Conservation (phyloP, 2,888 invertebrate genomes). For the Callosobruchus maculatus region DNA sequence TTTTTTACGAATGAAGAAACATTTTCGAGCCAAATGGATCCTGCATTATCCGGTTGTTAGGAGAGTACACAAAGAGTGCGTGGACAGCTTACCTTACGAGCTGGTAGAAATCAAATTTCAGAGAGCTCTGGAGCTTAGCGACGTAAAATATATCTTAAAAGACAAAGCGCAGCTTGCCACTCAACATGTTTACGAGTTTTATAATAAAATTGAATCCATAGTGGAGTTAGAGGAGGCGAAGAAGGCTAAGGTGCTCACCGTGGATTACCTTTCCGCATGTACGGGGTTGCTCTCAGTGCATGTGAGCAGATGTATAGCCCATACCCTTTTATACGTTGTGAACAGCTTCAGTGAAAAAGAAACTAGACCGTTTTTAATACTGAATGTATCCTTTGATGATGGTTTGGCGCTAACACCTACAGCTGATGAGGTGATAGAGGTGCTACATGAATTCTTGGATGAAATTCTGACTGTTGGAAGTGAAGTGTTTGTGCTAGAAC, state of each 20-base stretch:
- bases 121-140: slow-evolving; percentile 21
- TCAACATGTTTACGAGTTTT: slow-evolving; percentile 27
- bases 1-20: slow-evolving; percentile 57
- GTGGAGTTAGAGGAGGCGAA: slow-evolving; percentile 15
- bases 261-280: slow-evolving; percentile 27
- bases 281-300: slow-evolving; percentile 55
- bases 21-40: slow-evolving; percentile 56
- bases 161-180: slow-evolving; percentile 26
- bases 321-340: slow-evolving; percentile 62
- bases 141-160: slow-evolving; percentile 25
- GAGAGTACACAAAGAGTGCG: slow-evolving; percentile 54
- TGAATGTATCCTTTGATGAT: slow-evolving; percentile 55
- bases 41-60: slow-evolving; percentile 62
- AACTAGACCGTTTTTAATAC: slow-evolving; percentile 36
- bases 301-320: slow-evolving; percentile 64
- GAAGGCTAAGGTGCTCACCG: not conserved
- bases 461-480: slow-evolving; percentile 23
- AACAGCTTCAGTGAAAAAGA: slow-evolving; percentile 52
- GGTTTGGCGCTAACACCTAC: slow-evolving; percentile 59
- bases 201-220: slow-evolving; percentile 20
- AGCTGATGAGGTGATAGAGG: slow-evolving; percentile 52
- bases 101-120: slow-evolving; percentile 51
- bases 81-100: slow-evolving; percentile 51
- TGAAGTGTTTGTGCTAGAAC: slow-evolving; percentile 27
- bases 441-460: slow-evolving; percentile 44